phyloP scores from a whole-genome alignment of 2,113 vertebrate species.

The Pluvialis apricaria region DNA sequence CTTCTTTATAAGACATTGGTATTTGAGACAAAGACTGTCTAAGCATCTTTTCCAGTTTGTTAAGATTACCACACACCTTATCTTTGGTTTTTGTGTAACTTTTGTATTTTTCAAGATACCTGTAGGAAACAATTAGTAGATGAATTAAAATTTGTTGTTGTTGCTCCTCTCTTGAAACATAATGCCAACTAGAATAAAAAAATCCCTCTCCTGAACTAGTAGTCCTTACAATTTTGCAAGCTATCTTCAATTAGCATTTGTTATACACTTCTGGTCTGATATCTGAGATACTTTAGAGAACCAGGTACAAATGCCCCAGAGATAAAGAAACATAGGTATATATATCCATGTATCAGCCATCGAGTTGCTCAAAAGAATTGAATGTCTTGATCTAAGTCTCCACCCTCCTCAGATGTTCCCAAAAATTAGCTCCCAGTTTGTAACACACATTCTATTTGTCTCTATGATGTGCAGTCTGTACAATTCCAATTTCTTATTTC shows the following conservation, averaged over 20 bases:
- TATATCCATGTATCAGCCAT: not conserved
- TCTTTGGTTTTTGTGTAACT: conserved; percentile 67
- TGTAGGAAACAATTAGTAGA: conserved; percentile 45
- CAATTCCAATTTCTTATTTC: not conserved
- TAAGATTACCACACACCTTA: conserved; percentile 69
- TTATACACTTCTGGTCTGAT: not conserved
- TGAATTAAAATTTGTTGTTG: not conserved
- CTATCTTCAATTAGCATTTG: not conserved
- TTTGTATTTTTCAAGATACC: conserved; percentile 78
- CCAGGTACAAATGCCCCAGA: not conserved
- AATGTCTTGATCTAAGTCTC: not conserved
- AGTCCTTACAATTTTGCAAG: not conserved
- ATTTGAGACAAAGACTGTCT: conserved; percentile 53
- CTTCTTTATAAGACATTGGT: conserved; percentile 80
- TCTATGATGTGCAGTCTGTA: not conserved
- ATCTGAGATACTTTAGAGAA: not conserved
- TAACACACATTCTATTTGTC: not conserved
- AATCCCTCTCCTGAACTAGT: not conserved
- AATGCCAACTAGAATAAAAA: not conserved
- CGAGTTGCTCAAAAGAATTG: not conserved
- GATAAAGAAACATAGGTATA: not conserved
- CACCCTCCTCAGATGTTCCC: not conserved
- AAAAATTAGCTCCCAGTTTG: not conserved
- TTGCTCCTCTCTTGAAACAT: not conserved
- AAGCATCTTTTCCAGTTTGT: conserved; percentile 67